Evolutionary conservation across 2,797 vertebrate species (phyloP), one percentile per base, ranked within the genome.

Genomic region (Manis crassicaudata): DNA sequence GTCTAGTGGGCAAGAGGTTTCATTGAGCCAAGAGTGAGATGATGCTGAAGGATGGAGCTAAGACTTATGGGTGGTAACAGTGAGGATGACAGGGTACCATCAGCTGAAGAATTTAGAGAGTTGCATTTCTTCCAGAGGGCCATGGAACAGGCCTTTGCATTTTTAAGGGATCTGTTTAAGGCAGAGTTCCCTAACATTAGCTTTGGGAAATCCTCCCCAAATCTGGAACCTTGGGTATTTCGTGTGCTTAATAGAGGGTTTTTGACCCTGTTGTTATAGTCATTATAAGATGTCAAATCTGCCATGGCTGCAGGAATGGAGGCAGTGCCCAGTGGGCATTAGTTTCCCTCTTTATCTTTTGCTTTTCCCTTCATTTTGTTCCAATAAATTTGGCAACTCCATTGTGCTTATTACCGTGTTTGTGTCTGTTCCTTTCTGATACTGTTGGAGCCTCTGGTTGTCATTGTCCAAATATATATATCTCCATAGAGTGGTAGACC

Each of bases 281-380:
- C 11, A 4, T 23, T 60, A 2, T 20, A 23, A 58, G 77, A 82
- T 21, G 20, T 14, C 46, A 40, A 58, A 7, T 12, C 35, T 9
- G 9, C 27, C 9, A 0, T 21, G 14, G 16, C n/a, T 14, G 18
- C 40, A 1, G 12, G 35, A 43, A 6, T 2, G 6, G 4, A 5
- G 50, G 54, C 1, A 20, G n/a, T 46, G 8, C 14, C 11, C 68
- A 12, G 14, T 6, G 40, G 54, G 18, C 40, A 6, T 12, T 27
- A 6, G 10, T n/a, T 25, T 46, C 32, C 16, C 4, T 72, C 27
- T 60, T 46, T 32, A 6, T 16, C 29, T 81, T 18, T 75, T 25
- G 43, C 32, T 40, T 85, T 56, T 50, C 29, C 35, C 11, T 68
- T 72, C 6, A 46, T 52, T 84, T 67, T 54, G 56, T 20, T 79